Conservation (phyloP, 2,797 vertebrate genomes). For the Betta splendens region DNA sequence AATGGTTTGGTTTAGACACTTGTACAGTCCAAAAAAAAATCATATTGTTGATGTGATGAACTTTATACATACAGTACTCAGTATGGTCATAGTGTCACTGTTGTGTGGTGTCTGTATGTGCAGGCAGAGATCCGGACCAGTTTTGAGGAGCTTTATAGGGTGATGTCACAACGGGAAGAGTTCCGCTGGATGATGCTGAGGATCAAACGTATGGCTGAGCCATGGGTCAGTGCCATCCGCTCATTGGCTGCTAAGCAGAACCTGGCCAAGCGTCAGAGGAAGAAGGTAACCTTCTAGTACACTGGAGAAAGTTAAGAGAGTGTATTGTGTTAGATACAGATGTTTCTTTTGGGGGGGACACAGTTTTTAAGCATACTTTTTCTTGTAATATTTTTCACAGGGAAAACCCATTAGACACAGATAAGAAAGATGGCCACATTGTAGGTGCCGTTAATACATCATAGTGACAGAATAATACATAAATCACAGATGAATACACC, state of each 20-base stretch:
- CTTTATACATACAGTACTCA: background rate
- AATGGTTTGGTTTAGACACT: too few species aligned
- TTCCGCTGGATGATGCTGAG: slow-evolving; percentile 98
- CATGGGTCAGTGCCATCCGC: slow-evolving; percentile 92
- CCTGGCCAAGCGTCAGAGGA: slow-evolving; percentile 87
- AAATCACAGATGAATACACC: background rate
- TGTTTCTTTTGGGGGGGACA: too few species aligned
- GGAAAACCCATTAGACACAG: background rate
- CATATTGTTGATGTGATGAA: background rate
- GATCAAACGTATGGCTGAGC: slow-evolving; percentile 95
- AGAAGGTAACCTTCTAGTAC: slow-evolving; percentile 84
- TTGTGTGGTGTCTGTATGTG: background rate
- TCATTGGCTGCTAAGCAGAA: slow-evolving; percentile 93
- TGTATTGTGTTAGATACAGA: background rate
- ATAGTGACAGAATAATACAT: background rate
- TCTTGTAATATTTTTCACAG: background rate
- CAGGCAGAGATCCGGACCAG: slow-evolving; percentile 91
- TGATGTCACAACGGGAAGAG: slow-evolving; percentile 95
- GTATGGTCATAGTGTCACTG: background rate
- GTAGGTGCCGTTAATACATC: background rate
- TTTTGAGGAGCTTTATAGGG: slow-evolving; percentile 91
- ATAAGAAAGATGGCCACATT: background rate
- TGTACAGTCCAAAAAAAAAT: too few species aligned
- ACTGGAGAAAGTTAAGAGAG: background rate
- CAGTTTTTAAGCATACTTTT: too few species aligned